Evolutionary conservation across 2,113 vertebrate genomes (phyloP).

Genomic region (Cyanoderma ruficeps): DNA sequence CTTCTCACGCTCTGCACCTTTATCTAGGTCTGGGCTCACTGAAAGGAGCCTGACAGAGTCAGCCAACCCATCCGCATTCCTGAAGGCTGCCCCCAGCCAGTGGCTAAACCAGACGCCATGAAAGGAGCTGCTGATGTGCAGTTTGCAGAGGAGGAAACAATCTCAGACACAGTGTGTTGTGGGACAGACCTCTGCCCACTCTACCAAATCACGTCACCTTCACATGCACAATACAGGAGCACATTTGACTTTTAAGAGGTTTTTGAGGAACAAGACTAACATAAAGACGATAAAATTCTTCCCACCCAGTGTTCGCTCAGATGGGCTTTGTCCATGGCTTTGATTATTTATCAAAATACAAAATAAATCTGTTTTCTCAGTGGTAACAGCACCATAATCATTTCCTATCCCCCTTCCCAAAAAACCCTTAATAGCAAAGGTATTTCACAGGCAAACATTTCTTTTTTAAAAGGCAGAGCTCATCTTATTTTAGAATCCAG

Average conservation of each 20-base stretch:
- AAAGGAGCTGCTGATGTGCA: not conserved
- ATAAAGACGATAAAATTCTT: not conserved
- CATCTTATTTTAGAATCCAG: constrained; percentile 55
- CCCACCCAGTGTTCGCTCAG: not conserved
- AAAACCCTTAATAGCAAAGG: constrained; percentile 41
- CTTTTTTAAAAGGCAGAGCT: constrained; percentile 19
- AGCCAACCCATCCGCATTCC: not conserved
- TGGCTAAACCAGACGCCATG: not conserved
- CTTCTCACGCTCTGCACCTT: not conserved
- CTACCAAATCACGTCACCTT: constrained; percentile 18
- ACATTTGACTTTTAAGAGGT: not conserved
- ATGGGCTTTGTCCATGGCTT: not conserved
- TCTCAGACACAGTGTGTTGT: not conserved
- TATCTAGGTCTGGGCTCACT: not conserved
- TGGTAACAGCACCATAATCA: not conserved
- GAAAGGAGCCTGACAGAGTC: not conserved
- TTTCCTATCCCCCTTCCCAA: not conserved
- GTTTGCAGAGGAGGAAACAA: not conserved
- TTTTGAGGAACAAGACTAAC: not conserved
- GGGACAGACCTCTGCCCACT: not conserved
- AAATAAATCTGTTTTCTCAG: not conserved
- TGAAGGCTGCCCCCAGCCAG: not conserved
- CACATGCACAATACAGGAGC: not conserved
- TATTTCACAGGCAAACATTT: constrained; percentile 44
- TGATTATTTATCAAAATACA: not conserved